Evolutionary conservation across 2,797 vertebrate genomes (phyloP).

Genomic region (Petrocephalus schoutedeni): DNA sequence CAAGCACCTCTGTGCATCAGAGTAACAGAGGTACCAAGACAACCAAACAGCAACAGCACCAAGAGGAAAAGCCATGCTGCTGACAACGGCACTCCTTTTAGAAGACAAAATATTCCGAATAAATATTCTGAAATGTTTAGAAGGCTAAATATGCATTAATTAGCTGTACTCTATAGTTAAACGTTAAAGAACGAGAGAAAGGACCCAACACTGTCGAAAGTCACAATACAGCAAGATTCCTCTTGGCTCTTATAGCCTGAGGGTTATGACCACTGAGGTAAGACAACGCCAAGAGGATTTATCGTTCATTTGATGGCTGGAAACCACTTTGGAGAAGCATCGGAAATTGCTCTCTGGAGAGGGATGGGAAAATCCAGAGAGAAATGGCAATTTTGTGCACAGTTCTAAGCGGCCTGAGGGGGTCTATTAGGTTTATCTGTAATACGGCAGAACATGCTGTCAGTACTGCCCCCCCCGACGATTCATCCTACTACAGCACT

Average conservation of each 20-base stretch:
- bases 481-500: constrained; percentile 29
- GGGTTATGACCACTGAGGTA: constrained; percentile 58
- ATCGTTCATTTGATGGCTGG: constrained; percentile 56
- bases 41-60: not conserved
- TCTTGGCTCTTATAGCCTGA: constrained; percentile 47
- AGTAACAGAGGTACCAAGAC: not conserved
- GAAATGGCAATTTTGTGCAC: constrained; percentile 49
- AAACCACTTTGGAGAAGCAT: constrained; percentile 67
- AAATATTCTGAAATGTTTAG: not conserved
- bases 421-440: constrained; percentile 62
- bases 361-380: constrained; percentile 47
- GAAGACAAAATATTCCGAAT: not conserved
- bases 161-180: not conserved
- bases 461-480: constrained; percentile 43
- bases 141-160: not conserved
- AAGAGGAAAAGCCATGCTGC: not conserved
- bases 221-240: constrained; percentile 58
- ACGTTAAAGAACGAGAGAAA: not conserved
- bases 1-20: not conserved
- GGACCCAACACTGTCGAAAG: constrained; percentile 42
- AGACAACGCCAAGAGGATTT: constrained; percentile 64
- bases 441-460: constrained; percentile 54
- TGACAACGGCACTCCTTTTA: not conserved
- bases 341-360: constrained; percentile 74
- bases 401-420: constrained; percentile 57